Conservation (phyloP, 2,888 invertebrate species). For the Tiphia femorata region DNA sequence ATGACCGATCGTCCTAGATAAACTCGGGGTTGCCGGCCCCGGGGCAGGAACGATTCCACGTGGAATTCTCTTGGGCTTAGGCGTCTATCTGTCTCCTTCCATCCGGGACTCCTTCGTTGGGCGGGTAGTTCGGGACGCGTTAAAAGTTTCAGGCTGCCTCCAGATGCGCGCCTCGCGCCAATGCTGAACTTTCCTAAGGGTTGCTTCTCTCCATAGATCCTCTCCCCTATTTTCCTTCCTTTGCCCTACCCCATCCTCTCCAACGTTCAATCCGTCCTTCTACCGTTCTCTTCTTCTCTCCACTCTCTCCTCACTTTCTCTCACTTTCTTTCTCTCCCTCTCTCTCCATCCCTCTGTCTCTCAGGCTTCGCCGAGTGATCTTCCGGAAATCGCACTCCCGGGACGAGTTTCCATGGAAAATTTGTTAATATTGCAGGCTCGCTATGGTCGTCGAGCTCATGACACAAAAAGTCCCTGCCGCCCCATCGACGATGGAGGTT, state of each 20-base stretch:
- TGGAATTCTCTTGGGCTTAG: not conserved
- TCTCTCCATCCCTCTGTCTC: not conserved
- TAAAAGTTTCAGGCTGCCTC: conserved; percentile 44
- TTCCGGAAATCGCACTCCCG: conserved; percentile 46
- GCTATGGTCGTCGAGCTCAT: conserved; percentile 25
- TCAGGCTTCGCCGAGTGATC: conserved; percentile 32
- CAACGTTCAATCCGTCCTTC: not conserved
- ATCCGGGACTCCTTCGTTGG: not conserved
- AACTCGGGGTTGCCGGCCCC: not conserved
- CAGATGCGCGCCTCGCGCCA: conserved; percentile 27
- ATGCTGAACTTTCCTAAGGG: conserved; percentile 41
- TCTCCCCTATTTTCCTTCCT: not conserved
- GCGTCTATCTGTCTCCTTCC: not conserved
- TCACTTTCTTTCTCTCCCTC: not conserved
- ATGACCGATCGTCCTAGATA: conserved; percentile 5
- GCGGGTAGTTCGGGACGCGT: conserved; percentile 38
- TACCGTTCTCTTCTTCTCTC: not conserved
- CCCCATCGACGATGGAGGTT: conserved; percentile 17
- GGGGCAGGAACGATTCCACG: not conserved
- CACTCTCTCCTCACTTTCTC: not conserved
- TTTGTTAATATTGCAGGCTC: conserved; percentile 54
- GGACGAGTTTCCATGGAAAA: conserved; percentile 49
- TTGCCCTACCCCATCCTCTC: not conserved
- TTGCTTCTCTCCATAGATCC: conserved; percentile 6
- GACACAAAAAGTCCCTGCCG: conserved; percentile 42